These are phyloP conservation scores for Chalcis sispes DNA, from an alignment of 2,888 invertebrate species.

Conservation along the genomic window DNA sequence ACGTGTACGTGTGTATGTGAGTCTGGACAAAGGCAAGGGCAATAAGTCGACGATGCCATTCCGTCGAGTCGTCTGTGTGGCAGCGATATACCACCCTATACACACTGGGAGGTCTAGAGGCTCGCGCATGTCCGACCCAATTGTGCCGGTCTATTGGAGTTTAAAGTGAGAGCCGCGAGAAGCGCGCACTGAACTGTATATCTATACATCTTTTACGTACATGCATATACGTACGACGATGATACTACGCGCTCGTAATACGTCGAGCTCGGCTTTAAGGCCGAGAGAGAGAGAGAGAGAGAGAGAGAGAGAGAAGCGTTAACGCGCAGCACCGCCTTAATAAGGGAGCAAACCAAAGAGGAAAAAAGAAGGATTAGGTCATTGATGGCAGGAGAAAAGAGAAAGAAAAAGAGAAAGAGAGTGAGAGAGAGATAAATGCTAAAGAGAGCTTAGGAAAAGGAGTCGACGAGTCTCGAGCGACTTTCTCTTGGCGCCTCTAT, in stretches of 20 bases:
- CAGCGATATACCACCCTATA: background rate
- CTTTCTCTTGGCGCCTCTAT: background rate
- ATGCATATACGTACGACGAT: background rate
- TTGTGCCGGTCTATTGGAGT: slow-evolving; percentile 52
- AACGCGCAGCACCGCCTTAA: no score
- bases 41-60: slow-evolving; percentile 52
- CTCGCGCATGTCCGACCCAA: slow-evolving; percentile 55
- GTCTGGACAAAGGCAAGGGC: slow-evolving; percentile 22
- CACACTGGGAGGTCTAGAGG: background rate
- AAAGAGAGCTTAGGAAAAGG: slow-evolving; percentile 41
- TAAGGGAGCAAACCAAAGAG: background rate
- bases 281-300: background rate
- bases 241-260: background rate
- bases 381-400: background rate
- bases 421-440: background rate
- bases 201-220: background rate
- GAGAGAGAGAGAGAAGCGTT: background rate
- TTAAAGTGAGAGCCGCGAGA: slow-evolving; percentile 40
- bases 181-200: no score
- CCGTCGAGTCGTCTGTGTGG: background rate
- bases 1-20: no score
- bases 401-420: background rate
- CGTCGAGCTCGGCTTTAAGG: slow-evolving; percentile 41
- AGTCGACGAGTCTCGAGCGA: no score
- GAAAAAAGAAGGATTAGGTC: slow-evolving; percentile 34